These are phyloP conservation scores for Lithodes maja DNA, from an alignment of 2,888 invertebrate species.

Conservation along the genomic window DNA sequence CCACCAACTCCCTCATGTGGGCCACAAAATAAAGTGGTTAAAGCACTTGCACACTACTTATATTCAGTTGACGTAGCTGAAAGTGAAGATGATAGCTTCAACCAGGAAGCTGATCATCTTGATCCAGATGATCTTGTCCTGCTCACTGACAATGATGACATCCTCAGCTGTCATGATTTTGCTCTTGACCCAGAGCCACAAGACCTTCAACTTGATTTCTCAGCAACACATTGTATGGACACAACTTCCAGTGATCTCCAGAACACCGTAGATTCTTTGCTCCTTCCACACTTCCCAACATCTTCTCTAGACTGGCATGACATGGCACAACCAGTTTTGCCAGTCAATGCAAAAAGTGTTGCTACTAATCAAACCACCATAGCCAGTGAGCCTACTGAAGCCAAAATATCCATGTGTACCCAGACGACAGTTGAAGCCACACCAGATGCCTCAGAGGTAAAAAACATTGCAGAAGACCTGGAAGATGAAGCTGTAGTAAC, in stretches of 20 bases:
- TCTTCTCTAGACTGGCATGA: background rate
- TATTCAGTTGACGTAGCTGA: conserved; percentile 43
- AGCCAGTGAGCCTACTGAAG: background rate
- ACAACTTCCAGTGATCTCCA: background rate
- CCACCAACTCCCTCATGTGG: conserved; percentile 1
- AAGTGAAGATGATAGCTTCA: conserved; percentile 55
- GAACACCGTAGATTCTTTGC: conserved; percentile 2
- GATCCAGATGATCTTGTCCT: conserved; percentile 42
- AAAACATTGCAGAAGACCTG: background rate
- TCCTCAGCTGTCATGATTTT: conserved; percentile 42
- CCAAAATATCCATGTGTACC: background rate
- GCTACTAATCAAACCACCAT: background rate
- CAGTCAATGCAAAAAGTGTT: background rate
- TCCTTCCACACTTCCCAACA: conserved; percentile 16
- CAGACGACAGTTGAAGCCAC: background rate
- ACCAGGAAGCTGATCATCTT: conserved; percentile 43
- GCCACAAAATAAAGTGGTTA: conserved; percentile 28
- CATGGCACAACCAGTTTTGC: background rate
- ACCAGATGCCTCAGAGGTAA: background rate
- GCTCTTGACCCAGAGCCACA: background rate
- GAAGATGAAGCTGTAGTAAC: background rate
- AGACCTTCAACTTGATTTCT: conserved; percentile 14
- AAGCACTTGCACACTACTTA: conserved; percentile 50
- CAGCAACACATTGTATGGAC: background rate
- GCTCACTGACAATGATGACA: conserved; percentile 50